A percentile compares a stretch with the other conserved stretches of the same genome.
Evolutionary conservation across 1,140 invertebrate genomes (phyloP).

Genomic region (Zaprionus gabonicus): DNA sequence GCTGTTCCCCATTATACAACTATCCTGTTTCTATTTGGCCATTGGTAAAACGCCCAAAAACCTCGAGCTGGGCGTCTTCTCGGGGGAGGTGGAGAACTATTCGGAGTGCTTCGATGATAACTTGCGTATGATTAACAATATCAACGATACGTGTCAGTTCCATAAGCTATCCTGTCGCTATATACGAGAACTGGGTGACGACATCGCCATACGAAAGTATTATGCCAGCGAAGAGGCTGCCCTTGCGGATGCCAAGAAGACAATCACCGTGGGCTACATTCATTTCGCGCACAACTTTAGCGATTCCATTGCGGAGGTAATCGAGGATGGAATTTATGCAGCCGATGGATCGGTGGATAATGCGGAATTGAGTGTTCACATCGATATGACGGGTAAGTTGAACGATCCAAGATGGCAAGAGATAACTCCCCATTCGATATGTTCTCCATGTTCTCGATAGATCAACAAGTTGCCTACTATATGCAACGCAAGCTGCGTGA

Average conservation of each 20-base stretch:
- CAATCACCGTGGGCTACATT: constrained; percentile 89
- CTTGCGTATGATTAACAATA: constrained; percentile 64
- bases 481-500: constrained; percentile 87
- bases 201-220: constrained; percentile 79
- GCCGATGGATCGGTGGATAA: constrained; percentile 85
- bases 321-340: constrained; percentile 85
- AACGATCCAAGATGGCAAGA: not conserved
- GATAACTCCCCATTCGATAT: not conserved
- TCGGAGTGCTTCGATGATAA: constrained; percentile 69
- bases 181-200: constrained; percentile 85
- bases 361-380: constrained; percentile 87
- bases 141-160: constrained; percentile 85
- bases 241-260: constrained; percentile 86
- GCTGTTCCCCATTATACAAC: constrained; percentile 91
- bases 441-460: constrained; percentile 30
- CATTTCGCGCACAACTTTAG: constrained; percentile 92
- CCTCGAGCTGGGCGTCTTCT: constrained; percentile 90
- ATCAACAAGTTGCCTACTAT: constrained; percentile 89
- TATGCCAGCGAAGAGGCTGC: constrained; percentile 85
- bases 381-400: constrained; percentile 81
- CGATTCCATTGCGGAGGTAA: constrained; percentile 86
- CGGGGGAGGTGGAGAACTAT: constrained; percentile 87
- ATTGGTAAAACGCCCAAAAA: constrained; percentile 91
- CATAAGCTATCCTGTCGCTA: constrained; percentile 87
- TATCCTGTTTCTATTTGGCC: constrained; percentile 91